Evolutionary conservation across 2,113 vertebrate species (phyloP).

Genomic region (Vicugna pacos): DNA sequence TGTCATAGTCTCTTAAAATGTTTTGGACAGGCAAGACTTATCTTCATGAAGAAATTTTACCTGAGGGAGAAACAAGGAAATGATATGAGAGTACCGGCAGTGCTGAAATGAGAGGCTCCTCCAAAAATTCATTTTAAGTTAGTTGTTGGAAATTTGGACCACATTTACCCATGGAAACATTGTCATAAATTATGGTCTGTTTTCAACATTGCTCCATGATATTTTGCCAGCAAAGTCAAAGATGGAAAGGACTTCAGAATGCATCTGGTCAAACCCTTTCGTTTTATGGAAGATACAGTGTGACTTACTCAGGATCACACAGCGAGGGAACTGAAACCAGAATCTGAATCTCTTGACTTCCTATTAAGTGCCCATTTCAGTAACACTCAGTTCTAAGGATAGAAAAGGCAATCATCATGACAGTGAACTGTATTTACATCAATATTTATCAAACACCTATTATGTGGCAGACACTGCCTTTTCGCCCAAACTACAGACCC

Average conservation of each 20-base stretch:
- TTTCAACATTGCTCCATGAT: not conserved
- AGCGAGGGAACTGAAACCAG: not conserved
- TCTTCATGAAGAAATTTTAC: constrained; percentile 48
- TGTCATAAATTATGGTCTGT: not conserved
- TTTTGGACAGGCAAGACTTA: not conserved
- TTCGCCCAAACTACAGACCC: not conserved
- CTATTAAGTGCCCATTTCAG: not conserved
- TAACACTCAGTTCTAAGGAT: not conserved
- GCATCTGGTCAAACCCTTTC: not conserved
- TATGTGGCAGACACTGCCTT: not conserved
- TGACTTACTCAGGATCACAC: not conserved
- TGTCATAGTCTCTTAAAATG: not conserved
- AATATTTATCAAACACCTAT: not conserved
- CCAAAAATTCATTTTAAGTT: constrained; percentile 43
- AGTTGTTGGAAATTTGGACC: constrained; percentile 34
- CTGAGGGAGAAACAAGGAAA: not conserved
- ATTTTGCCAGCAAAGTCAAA: constrained; percentile 43
- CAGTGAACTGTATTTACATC: not conserved
- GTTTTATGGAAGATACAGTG: not conserved
- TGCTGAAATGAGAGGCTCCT: constrained; percentile 13
- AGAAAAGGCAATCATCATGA: not conserved
- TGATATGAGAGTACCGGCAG: not conserved
- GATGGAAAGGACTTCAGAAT: constrained; percentile 18
- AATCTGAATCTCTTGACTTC: not conserved
- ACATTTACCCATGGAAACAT: not conserved